Base-by-base conservation (phyloP, 2,888 invertebrate genomes). In the Mellilla xanthometata region DNA sequence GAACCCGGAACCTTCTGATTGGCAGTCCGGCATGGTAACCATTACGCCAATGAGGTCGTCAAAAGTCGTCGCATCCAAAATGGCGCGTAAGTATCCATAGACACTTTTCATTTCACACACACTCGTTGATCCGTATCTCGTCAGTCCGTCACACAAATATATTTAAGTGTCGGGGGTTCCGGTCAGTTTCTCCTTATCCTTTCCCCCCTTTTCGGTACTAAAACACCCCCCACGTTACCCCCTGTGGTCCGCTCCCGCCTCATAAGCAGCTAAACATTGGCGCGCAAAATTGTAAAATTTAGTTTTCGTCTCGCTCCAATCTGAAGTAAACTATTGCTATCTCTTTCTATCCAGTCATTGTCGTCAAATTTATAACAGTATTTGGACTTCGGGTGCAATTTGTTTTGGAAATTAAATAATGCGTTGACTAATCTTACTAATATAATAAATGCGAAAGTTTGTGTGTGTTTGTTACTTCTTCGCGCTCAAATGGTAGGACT, bases 211-310 rank as follows among this genome's bases (percentile, higher is more conserved):
- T 76, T 76, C 72, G 68, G 68, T 81, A 84, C 84, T 86, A 84
- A 78, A 69, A 63, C 56, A 65, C 63, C 62, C 65, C 62, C 49
- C 6, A 4, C 19, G 3, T 54, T 43, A 51, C 58, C 50, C 62
- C 65, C 56, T 48, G 46, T 29, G 34, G 56, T 64, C 61, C 54
- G 43, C 55, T 12, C 32, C 45, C 73, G 75, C 77, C 72, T 81
- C 75, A 82, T 86, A 87, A 86, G 86, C 85, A 85, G 71, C 79
- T 84, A 85, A 88, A 85, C 80, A 84, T 70, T 67, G 76, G 65
- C 69, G 73, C 55, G 76, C 81, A 72, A 81, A 86, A 86, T 86
- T 84, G 84, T 84, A 81, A 84, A 85, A 83, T 85, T 85, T 63
- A 70, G 67, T 66, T 71, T 77, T 71, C 72, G 73, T 80, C 76